Base-by-base conservation (phyloP, 1,140 invertebrate genomes). In the Matsumurasca onukii region DNA sequence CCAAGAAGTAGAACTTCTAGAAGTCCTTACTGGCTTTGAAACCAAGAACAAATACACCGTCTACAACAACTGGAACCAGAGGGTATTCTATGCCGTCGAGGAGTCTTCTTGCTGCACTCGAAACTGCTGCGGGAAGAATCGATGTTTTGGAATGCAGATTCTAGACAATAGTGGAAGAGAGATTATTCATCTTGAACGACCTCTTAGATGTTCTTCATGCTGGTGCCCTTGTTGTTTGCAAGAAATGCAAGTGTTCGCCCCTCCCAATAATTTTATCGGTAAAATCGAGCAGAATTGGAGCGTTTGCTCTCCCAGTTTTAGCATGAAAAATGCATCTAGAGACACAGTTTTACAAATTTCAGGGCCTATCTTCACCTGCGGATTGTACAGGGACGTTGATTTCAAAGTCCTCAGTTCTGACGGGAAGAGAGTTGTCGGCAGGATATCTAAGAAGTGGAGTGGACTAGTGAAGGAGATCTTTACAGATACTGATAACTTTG, bases 11-110 rank as follows among this genome's bases (percentile, higher is more conserved):
- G 93, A 96, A 77, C 72, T 92, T 5, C 75, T 95, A 24, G 93
- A 97, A 86, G 87, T 88, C n/a, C 86, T 93, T 72, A 88, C 86
- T 68, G 91, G 91, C 15, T 95, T 90, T 81, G 92, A 95, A 80
- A 93, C 91, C 20, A 89, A 91, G 74, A 96, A 95, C 76, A 95
- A 93, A 80, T 95, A 92, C 78, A 86, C 86, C 3, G 82, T 95
- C 22, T 91, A 90, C 79, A 94, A 89, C 77, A 86, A 82, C 66
- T 73, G 85, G 48, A 87, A 93, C 0, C 91, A 95, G 78, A 91
- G 90, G 76, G 84, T 97, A 0, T 97, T 89, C 77, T 90, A 87
- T 76, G 92, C 93, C 24, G 86, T 87, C 3, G 95, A 97, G 82
- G 89, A 95, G 67, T 91, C 89, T 49, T 88, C 90, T 77, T 88